Evolutionary conservation across 1,140 invertebrate species (phyloP).

Genomic region (Drosophila serrata): DNA sequence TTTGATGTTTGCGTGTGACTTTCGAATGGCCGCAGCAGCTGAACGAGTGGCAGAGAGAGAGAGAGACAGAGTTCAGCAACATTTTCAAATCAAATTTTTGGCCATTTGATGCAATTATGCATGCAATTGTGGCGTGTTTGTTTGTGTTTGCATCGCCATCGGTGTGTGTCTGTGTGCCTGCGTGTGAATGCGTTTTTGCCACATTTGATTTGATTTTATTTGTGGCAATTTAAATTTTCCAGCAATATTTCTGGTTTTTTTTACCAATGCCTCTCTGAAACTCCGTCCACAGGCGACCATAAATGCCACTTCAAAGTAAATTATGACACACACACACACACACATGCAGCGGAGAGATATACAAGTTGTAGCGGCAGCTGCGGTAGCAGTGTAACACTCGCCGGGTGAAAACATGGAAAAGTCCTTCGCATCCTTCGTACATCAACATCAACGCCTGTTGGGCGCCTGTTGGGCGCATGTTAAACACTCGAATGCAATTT

Average conservation of each 20-base stretch:
- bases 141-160: constrained; percentile 24
- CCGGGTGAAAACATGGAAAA: constrained; percentile 76
- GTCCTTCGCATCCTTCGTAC: constrained; percentile 78
- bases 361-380: constrained; percentile 47
- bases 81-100: constrained; percentile 78
- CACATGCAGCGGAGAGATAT: constrained; percentile 22
- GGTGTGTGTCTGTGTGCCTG: constrained; percentile 6
- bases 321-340: constrained; percentile 61
- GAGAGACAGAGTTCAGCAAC: constrained; percentile 36
- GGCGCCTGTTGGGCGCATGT: constrained; percentile 81
- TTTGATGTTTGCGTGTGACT: constrained; percentile 77
- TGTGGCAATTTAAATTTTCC: constrained; percentile 49
- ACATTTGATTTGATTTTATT: constrained; percentile 55
- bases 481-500: constrained; percentile 84
- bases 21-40: constrained; percentile 57
- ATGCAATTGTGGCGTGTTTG: constrained; percentile 69
- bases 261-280: constrained; percentile 13
- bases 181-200: constrained; percentile 49
- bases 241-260: constrained; percentile 31
- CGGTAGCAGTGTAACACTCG: constrained; percentile 50
- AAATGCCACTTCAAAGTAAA: constrained; percentile 81
- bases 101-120: constrained; percentile 80
- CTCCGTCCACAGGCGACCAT: constrained; percentile 53
- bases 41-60: constrained; percentile 9
- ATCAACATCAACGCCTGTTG: constrained; percentile 82